phyloP scores from a whole-genome alignment of 2,113 vertebrate genomes.

The Melanocharis versteri region DNA sequence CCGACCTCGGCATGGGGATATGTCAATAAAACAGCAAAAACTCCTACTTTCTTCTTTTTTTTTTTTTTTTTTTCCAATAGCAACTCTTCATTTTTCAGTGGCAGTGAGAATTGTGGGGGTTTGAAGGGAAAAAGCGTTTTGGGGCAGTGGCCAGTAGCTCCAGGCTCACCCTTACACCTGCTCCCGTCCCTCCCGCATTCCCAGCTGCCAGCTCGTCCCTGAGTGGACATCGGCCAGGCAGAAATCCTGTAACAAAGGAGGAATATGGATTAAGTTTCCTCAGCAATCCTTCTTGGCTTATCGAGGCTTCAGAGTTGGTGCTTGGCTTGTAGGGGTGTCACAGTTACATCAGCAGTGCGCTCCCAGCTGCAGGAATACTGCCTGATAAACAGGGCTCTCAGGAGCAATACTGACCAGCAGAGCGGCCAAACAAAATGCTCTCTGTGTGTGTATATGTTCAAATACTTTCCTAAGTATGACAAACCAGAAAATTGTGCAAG shows the following conservation, averaged over 20 bases:
- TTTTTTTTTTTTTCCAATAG: too few species aligned
- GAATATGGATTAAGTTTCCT: fast-evolving
- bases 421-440: neutral
- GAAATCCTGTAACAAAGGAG: neutral
- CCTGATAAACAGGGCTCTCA: neutral
- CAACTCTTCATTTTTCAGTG: neutral
- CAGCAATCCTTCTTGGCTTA: neutral
- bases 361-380: neutral
- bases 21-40: neutral
- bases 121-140: neutral
- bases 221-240: neutral
- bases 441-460: neutral
- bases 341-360: fast-evolving
- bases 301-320: fast-evolving
- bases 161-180: neutral
- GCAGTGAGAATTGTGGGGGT: neutral
- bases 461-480: neutral
- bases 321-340: neutral
- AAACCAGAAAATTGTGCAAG: neutral
- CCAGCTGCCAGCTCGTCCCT: fast-evolving
- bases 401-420: neutral
- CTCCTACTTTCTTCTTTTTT: too few species aligned
- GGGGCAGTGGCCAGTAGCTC: neutral
- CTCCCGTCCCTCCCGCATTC: fast-evolving
- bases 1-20: fast-evolving